These are phyloP conservation scores for Emmelina monodactyla DNA, from an alignment of 2,888 invertebrate genomes.

Conservation along the genomic window DNA sequence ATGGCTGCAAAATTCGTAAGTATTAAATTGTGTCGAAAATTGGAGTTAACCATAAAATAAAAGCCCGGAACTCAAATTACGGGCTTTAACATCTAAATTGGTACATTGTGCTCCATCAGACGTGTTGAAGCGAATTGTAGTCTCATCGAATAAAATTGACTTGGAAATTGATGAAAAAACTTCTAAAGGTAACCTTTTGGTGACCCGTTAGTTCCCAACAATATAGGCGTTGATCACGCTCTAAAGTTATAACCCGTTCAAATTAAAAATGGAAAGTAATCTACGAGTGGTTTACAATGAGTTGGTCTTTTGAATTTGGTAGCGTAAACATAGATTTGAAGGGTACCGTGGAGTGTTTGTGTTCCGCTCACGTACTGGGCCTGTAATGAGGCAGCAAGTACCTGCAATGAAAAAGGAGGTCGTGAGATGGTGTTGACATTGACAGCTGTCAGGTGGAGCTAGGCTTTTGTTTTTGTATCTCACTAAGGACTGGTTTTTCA, in stretches of 20 bases:
- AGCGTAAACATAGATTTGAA: constrained; percentile 8
- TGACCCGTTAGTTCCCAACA: constrained; percentile 21
- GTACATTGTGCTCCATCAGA: neutral
- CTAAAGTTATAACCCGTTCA: constrained; percentile 10
- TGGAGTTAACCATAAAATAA: too few species aligned
- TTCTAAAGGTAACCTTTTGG: constrained; percentile 17
- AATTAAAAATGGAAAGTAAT: neutral
- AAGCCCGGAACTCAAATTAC: too few species aligned
- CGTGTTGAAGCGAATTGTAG: constrained; percentile 24
- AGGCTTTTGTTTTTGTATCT: too few species aligned
- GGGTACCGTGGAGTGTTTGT: constrained; percentile 4
- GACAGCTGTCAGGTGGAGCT: neutral
- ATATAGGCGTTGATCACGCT: constrained; percentile 26
- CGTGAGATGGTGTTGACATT: constrained; percentile 2
- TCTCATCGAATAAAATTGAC: constrained; percentile 54
- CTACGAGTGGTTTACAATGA: neutral
- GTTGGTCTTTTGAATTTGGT: constrained; percentile 4
- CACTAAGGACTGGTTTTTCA: too few species aligned
- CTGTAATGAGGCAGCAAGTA: constrained; percentile 16
- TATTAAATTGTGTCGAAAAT: neutral
- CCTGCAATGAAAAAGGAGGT: constrained; percentile 21
- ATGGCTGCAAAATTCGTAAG: too few species aligned
- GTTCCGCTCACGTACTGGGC: constrained; percentile 2
- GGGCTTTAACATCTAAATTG: constrained; percentile 3
- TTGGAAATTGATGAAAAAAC: constrained; percentile 24